phyloP scores from a whole-genome alignment of 2,113 vertebrate genomes.

The Bujurquina vittata region DNA sequence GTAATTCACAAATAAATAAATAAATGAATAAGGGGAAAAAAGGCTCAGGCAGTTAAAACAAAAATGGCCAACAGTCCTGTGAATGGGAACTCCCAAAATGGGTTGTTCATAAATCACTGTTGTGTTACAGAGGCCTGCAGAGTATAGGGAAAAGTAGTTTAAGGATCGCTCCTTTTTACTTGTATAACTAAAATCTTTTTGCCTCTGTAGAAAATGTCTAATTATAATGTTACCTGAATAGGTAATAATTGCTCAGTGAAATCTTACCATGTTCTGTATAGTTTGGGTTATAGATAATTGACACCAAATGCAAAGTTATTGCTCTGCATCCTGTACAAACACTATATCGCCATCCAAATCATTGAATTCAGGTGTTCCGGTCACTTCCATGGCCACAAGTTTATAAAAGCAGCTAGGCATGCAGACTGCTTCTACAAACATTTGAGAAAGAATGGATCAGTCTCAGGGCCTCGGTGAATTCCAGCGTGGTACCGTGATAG shows the following conservation, averaged over 20 bases:
- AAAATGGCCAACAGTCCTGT: slow-evolving; percentile 1
- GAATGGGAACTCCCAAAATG: slow-evolving; percentile 9
- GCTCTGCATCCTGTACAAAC: not conserved
- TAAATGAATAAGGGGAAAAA: too few relatives aligned
- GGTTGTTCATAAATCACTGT: not conserved
- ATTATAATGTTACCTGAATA: not conserved
- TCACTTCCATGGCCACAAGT: too few relatives aligned
- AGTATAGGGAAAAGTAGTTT: not conserved
- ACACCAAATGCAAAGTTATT: not conserved
- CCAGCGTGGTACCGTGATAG: too few relatives aligned
- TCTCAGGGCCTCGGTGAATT: too few relatives aligned
- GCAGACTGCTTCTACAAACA: too few relatives aligned
- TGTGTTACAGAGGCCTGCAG: not conserved
- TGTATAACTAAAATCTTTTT: not conserved
- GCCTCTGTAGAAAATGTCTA: not conserved
- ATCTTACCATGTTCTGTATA: not conserved
- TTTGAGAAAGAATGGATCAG: too few relatives aligned
- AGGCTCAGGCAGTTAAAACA: not conserved
- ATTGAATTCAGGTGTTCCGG: too few relatives aligned
- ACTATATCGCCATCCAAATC: too few relatives aligned
- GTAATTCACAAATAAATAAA: too few relatives aligned
- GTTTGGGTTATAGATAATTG: not conserved
- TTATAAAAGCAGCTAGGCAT: too few relatives aligned
- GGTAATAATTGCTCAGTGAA: slow-evolving; percentile 10
- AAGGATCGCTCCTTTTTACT: not conserved